phyloP scores from a whole-genome alignment of 2,888 invertebrate species.

The Stegophylla sp. region DNA sequence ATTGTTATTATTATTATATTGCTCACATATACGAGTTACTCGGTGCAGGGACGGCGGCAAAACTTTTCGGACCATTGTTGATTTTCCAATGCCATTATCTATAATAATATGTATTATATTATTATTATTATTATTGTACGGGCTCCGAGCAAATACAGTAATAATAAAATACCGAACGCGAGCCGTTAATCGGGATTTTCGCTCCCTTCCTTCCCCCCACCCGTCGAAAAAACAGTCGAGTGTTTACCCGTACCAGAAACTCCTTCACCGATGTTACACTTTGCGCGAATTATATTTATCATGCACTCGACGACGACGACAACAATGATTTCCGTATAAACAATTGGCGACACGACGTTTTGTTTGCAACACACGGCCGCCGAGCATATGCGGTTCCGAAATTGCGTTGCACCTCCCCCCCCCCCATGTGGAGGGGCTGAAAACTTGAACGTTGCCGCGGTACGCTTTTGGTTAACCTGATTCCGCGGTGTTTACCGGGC shows the following conservation, averaged over 20 bases:
- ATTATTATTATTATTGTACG: neutral
- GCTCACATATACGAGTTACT: no score
- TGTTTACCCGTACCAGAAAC: no score
- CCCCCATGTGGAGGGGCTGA: neutral
- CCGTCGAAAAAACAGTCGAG: neutral
- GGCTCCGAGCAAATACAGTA: conserved; percentile 7
- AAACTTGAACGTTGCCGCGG: neutral
- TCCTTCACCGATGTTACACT: neutral
- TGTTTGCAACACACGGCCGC: neutral
- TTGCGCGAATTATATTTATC: neutral
- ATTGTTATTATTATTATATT: no score
- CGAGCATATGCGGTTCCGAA: neutral
- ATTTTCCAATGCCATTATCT: conserved; percentile 8
- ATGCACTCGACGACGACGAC: neutral
- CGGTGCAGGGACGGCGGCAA: neutral
- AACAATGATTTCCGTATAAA: conserved; percentile 35
- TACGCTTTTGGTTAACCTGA: neutral
- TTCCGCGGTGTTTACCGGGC: neutral
- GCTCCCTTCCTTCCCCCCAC: no score
- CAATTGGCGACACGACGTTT: neutral
- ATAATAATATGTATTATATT: no score
- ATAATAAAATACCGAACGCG: neutral
- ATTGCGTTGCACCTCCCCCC: neutral
- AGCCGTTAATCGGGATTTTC: conserved; percentile 26
- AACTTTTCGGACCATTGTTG: conserved; percentile 39